phyloP scores from a whole-genome alignment of 2,113 vertebrate species.

The Fukomys damarensis region DNA sequence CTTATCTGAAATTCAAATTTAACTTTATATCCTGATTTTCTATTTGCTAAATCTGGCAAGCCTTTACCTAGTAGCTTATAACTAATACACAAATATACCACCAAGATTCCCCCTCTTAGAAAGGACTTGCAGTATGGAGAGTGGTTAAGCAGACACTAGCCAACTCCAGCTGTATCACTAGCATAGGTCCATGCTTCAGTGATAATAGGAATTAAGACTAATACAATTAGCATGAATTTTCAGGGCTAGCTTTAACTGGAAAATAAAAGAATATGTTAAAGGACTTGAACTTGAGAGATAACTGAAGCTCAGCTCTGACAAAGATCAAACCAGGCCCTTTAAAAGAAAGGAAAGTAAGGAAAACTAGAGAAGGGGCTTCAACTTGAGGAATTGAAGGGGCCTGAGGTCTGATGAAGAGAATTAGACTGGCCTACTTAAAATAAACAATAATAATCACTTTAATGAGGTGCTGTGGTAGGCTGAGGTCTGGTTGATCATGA shows the following conservation, averaged over 20 bases:
- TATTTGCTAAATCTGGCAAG: not conserved
- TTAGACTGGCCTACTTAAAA: not conserved
- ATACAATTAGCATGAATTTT: not conserved
- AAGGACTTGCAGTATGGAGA: too few species aligned
- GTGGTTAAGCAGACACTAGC: not conserved
- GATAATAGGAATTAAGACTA: not conserved
- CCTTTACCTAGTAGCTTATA: not conserved
- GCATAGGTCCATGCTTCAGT: not conserved
- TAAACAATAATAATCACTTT: not conserved
- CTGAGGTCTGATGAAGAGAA: not conserved
- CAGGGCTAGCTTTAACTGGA: not conserved
- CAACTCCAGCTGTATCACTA: not conserved
- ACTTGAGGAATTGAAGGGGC: not conserved
- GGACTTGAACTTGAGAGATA: not conserved
- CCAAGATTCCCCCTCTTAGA: not conserved
- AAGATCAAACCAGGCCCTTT: not conserved
- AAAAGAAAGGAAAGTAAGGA: not conserved
- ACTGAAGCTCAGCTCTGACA: not conserved
- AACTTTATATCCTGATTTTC: not conserved
- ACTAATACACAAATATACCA: not conserved
- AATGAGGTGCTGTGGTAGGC: not conserved
- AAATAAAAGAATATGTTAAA: not conserved
- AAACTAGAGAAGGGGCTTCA: not conserved
- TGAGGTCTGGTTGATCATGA: not conserved
- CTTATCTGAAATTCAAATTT: too few species aligned